Base-by-base conservation (phyloP, 2,113 vertebrate species). In the Micronycteris hirsuta region DNA sequence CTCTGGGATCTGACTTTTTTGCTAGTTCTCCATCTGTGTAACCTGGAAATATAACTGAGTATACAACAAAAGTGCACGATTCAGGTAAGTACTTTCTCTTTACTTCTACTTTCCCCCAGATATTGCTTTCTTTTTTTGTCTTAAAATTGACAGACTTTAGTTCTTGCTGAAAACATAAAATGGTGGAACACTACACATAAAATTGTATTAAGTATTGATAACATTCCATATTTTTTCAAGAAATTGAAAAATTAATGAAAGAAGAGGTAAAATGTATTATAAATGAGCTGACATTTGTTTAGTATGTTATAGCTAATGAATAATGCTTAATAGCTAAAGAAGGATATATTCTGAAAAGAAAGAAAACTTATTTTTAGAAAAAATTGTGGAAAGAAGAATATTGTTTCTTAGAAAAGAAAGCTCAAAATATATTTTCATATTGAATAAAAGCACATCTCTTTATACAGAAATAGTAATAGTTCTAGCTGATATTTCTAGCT, bases 41-140 rank as follows among this genome's bases (percentile, higher is more conserved):
- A 96, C 83, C 96, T 97, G 95, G 89, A 93, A 86, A 70, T 58
- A 95, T 93, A 94, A 97, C 96, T 95, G 86, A 83, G 47, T 11
- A 97, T 24, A 97, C 78, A 95, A 89, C 31, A 89, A 74, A 91
- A 97, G 68, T 49, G 10, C 28, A 80, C 63, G 41, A 81, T 89
- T 94, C 63, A 91, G 61, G 38, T 76, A 82, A 85, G n/a, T 47
- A 54, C 45, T 95, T 92, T 93, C 4, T 86, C 26, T 84, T 43
- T 95, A 43, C 47, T 82, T 15, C 19, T 90, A 68, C 76, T 74
- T 92, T 22, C 36, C 9, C 16, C 24, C 14, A 43, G 14, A 85
- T 77, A 86, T 13, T 96, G 70, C 9, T 61, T 89, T 90, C 43
- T 81, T 58, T 87, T 11, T 73, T 45, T 89, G 47, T 73, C 41